Percentiles rank a stretch among this genome's conserved stretches.
phyloP scores from a whole-genome alignment of 92 coral and sea anemone species.

The Zoanthus sociatus region DNA sequence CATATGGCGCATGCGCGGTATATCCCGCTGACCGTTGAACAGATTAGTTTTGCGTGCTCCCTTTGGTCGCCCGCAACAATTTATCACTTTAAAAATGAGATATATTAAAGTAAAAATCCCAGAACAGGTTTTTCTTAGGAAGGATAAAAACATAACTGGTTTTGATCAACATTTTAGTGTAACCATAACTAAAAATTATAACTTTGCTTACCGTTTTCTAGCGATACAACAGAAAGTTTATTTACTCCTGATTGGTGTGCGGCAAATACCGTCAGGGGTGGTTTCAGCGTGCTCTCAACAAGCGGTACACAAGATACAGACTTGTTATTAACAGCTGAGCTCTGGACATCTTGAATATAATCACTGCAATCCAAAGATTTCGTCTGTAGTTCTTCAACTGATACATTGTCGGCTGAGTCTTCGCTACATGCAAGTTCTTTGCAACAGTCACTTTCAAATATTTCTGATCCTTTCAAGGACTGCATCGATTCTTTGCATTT shows the following conservation, averaged over 20 bases:
- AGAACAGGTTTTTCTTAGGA: too few relatives aligned
- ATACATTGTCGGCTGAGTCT: background rate
- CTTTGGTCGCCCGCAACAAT: too few relatives aligned
- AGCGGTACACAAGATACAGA: conserved; percentile 68
- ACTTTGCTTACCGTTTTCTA: conserved; percentile 21
- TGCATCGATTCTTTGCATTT: background rate
- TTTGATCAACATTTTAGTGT: background rate
- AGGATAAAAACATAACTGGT: too few relatives aligned
- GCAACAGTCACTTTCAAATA: background rate
- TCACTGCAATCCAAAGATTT: background rate
- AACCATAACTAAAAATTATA: background rate
- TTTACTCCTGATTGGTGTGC: conserved; percentile 97
- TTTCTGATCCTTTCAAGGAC: background rate
- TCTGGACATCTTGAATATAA: background rate
- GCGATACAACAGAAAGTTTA: conserved; percentile 60
- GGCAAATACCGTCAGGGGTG: conserved; percentile 67
- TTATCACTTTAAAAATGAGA: too few relatives aligned
- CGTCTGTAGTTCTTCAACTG: background rate
- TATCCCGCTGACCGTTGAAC: too few relatives aligned
- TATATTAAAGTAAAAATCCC: too few relatives aligned
- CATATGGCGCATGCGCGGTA: too few relatives aligned
- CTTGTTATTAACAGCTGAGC: conserved; percentile 15
- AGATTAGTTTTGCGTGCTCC: too few relatives aligned
- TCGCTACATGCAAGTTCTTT: background rate
- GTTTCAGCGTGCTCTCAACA: conserved; percentile 55